Conservation (phyloP, 1,140 invertebrate genomes). For the Tetramorium alpestre region DNA sequence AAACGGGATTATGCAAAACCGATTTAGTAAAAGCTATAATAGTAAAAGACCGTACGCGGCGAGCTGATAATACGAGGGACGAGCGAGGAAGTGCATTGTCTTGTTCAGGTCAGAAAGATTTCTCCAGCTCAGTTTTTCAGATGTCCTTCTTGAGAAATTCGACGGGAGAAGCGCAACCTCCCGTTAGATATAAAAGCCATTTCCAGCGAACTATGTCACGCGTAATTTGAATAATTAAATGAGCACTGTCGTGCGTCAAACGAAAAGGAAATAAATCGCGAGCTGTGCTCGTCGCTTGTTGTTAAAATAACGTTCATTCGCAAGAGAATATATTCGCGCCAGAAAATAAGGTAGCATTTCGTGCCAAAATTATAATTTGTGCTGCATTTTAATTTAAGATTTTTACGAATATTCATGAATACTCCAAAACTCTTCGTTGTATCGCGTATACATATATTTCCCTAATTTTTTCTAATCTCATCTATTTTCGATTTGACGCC, state of each 20-base stretch:
- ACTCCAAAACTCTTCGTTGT: not conserved
- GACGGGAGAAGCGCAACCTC: conserved; percentile 1
- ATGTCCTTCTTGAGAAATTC: conserved; percentile 52
- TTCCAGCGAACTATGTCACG: conserved; percentile 10
- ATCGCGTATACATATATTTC: not conserved
- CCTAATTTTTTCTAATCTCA: not conserved
- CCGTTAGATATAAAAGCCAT: conserved; percentile 42
- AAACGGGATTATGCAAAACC: conserved; percentile 73
- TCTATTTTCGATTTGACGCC: not conserved
- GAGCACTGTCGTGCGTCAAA: conserved; percentile 1
- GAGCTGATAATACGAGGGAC: conserved; percentile 67
- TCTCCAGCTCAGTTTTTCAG: conserved; percentile 63
- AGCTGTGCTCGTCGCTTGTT: not conserved
- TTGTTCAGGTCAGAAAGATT: conserved; percentile 67
- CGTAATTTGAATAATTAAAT: conserved; percentile 55
- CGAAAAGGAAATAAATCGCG: conserved; percentile 28
- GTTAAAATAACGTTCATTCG: conserved; percentile 34
- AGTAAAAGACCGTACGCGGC: conserved; percentile 63
- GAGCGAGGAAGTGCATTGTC: conserved; percentile 72
- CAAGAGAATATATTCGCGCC: not conserved
- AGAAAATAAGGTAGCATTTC: not conserved
- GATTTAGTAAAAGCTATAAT: conserved; percentile 74
- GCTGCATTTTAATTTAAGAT: not conserved
- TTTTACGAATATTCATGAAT: conserved; percentile 4
- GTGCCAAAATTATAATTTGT: conserved; percentile 4